Conservation (phyloP, 2,797 vertebrate genomes). For the Euphonia xanthogaster region DNA sequence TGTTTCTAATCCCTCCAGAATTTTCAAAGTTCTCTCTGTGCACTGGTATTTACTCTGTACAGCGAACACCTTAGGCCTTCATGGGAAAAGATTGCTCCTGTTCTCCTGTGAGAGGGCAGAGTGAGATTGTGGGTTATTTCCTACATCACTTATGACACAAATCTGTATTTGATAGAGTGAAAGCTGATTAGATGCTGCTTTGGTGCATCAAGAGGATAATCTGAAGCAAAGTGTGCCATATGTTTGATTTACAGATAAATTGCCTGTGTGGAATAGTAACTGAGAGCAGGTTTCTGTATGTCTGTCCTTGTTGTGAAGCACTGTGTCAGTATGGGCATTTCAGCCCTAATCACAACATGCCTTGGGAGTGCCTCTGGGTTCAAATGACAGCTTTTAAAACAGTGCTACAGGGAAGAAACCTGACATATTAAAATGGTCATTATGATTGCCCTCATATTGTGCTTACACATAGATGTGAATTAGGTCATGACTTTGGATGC, state of each 20-base stretch:
- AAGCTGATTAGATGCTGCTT: slow-evolving; percentile 10
- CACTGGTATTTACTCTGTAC: not conserved
- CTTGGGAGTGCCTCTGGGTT: not conserved
- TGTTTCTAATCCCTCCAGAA: not conserved
- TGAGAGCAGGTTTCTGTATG: not conserved
- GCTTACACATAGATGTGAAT: not conserved
- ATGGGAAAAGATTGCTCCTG: not conserved
- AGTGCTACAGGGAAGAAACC: not conserved
- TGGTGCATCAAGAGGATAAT: slow-evolving; percentile 1
- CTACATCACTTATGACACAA: not conserved
- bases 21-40: not conserved
- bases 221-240: not conserved
- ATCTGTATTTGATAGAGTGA: not conserved
- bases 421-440: not conserved
- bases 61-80: not conserved
- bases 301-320: not conserved
- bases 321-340: not conserved
- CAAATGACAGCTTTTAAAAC: not conserved
- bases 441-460: not conserved
- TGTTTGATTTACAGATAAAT: not conserved
- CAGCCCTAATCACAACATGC: not conserved
- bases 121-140: not conserved
- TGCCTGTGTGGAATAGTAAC: not conserved
- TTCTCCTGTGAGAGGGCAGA: not conserved
- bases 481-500: not conserved